A percentile compares a stretch with the other conserved stretches of the same genome.
phyloP scores from a whole-genome alignment of 2,113 vertebrate genomes.

The Apteryx mantelli region DNA sequence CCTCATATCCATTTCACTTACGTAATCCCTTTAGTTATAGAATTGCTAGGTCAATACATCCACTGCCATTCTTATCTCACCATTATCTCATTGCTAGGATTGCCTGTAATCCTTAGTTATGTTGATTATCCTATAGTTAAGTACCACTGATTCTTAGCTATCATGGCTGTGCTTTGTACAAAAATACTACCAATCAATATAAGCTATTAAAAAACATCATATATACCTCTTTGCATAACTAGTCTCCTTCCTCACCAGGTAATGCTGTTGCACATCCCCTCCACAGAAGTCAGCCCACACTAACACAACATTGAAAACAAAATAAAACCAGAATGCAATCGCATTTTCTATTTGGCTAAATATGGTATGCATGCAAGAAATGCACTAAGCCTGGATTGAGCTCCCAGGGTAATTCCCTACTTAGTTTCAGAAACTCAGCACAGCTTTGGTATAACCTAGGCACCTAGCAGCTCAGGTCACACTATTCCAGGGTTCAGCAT shows the following conservation, averaged over 20 bases:
- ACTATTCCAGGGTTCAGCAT: not conserved
- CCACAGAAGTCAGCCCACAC: not conserved
- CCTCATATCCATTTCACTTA: not conserved
- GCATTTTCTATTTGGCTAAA: not conserved
- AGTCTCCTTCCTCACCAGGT: not conserved
- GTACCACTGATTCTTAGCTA: not conserved
- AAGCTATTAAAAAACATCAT: not conserved
- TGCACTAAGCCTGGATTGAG: not conserved
- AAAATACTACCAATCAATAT: not conserved
- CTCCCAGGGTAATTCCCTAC: not conserved
- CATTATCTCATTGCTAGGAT: not conserved
- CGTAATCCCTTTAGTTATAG: not conserved
- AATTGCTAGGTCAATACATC: not conserved
- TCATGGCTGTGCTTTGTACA: not conserved
- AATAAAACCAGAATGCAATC: not conserved
- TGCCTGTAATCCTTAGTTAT: not conserved
- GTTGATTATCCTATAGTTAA: not conserved
- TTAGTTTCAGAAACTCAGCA: not conserved
- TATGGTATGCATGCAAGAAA: not conserved
- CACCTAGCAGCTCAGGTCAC: not conserved
- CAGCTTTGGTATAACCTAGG: not conserved
- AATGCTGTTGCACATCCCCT: not conserved
- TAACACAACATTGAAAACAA: not conserved
- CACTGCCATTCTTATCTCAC: not conserved
- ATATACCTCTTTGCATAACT: not conserved